Conservation (phyloP, 2,113 vertebrate species). For the Anhinga rufa region DNA sequence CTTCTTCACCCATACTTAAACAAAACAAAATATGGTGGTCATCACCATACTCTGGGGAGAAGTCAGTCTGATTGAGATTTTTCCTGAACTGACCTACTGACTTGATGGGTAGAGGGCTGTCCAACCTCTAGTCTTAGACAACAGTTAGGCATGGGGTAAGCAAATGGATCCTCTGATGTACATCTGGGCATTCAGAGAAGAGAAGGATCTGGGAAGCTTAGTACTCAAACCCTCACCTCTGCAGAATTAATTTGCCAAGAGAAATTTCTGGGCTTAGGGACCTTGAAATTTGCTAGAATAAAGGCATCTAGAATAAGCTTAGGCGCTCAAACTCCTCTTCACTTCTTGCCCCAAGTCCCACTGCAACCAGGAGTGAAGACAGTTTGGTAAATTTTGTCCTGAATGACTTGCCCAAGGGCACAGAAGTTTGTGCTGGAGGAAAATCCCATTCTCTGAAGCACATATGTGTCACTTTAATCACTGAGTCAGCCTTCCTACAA, state of each 20-base stretch:
- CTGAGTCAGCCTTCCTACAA: not conserved
- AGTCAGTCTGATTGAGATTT: too few species aligned
- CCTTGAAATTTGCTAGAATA: not conserved
- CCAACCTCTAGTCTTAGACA: too few species aligned
- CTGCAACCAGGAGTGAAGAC: not conserved
- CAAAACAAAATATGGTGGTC: not conserved
- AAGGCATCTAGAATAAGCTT: not conserved
- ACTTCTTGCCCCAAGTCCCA: not conserved
- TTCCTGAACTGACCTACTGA: not conserved
- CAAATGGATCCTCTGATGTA: not conserved
- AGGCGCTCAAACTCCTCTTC: fast-evolving
- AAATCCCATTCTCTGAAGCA: not conserved
- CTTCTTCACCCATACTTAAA: not conserved
- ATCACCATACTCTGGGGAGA: not conserved
- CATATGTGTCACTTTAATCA: not conserved
- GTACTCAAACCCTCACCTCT: not conserved
- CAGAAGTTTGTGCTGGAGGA: not conserved
- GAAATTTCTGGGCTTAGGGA: not conserved
- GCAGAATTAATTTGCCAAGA: not conserved
- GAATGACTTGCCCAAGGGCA: not conserved
- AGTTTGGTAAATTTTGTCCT: not conserved
- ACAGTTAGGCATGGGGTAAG: not conserved
- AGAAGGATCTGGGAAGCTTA: not conserved
- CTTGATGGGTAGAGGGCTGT: too few species aligned
- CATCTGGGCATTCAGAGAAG: not conserved